Base-by-base conservation (phyloP, 1,140 invertebrate species). In the Colletes gigas region DNA sequence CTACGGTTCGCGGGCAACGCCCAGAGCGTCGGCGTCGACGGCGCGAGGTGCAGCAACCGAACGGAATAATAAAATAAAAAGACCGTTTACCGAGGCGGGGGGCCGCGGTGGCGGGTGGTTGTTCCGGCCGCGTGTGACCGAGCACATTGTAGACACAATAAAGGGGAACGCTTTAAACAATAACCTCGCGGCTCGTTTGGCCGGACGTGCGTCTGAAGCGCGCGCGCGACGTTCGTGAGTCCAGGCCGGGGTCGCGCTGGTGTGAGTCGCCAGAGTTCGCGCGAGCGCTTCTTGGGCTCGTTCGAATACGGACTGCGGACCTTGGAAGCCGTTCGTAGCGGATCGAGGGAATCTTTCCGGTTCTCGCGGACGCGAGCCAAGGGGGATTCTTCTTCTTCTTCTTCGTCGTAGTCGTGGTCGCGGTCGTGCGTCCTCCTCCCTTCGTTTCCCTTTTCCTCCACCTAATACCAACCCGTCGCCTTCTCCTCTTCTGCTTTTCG, bases 281-380 rank as follows among this genome's bases (percentile, higher is more conserved):
- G 52, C 8, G 74, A 21, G 44, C 17, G 66, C 60, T 82, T 76
- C 76, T 80, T 68, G 52, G 66, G 81, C 57, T 85, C 71, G 74
- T 63, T 85, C 76, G 84, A 87, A 89, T 90, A 88, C 83, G 87
- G 84, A 87, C 85, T 82, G 88, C 88, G 89, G 90, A 90, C 92
- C 91, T 93, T 93, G 91, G 88, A 91, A 92, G 90, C 89, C 89
- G 86, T 89, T 87, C 86, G 85, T 93, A 92, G 92, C 92, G 92
- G 92, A 93, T 93, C 91, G 91, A 91, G 92, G 88, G 92, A 93
- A 93, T 92, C 92, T 93, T 93, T 93, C 92, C 92, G 92, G 92
- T 93, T 93, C 92, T 93, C 91, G 90, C 88, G 84, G 83, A 88
- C 82, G 83, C 81, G 84, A 83, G 83, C 87, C 83, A 89, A 89